phyloP scores from a whole-genome alignment of 2,797 vertebrate species.

The Hoplostethus atlanticus region DNA sequence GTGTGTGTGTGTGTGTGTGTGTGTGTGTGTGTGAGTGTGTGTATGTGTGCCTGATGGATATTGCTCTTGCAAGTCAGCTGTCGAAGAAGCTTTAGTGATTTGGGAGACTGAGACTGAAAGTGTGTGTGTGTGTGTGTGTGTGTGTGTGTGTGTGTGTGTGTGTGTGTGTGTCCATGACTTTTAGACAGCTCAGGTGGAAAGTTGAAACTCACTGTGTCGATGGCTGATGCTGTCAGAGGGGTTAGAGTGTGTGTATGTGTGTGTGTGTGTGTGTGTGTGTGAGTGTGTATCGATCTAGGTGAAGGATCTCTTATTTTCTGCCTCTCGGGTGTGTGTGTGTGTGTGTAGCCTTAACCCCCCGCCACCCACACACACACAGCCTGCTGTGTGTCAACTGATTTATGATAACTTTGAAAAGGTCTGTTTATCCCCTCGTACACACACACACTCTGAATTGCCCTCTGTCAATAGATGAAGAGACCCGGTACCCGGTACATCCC shows the following conservation, averaged over 20 bases:
- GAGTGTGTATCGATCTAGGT: constrained; percentile 50
- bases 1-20: background rate
- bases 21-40: constrained; percentile 15
- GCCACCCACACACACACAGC: background rate
- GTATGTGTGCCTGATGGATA: constrained; percentile 23
- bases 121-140: too few species aligned
- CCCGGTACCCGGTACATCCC: too few species aligned
- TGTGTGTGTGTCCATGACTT: too few species aligned
- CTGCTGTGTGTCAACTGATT: constrained; percentile 23
- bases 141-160: too few species aligned
- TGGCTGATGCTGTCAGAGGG: too few species aligned
- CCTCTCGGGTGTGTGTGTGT: background rate
- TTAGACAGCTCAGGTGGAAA: too few species aligned
- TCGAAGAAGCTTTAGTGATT: constrained; percentile 57
- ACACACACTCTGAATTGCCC: too few species aligned
- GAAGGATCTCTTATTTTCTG: constrained; percentile 54
- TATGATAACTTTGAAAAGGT: constrained; percentile 44
- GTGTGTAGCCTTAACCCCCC: too few species aligned
- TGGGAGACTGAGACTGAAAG: constrained; percentile 36
- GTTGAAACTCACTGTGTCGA: too few species aligned
- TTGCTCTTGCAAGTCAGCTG: constrained; percentile 48
- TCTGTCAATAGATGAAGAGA: too few species aligned
- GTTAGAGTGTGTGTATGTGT: too few species aligned
- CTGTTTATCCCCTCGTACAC: constrained; percentile 18
- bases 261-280: constrained; percentile 8